Evolutionary conservation across 2,888 invertebrate species (phyloP), one percentile per base, ranked within the genome.

Genomic region (Eucera pruinosa): DNA sequence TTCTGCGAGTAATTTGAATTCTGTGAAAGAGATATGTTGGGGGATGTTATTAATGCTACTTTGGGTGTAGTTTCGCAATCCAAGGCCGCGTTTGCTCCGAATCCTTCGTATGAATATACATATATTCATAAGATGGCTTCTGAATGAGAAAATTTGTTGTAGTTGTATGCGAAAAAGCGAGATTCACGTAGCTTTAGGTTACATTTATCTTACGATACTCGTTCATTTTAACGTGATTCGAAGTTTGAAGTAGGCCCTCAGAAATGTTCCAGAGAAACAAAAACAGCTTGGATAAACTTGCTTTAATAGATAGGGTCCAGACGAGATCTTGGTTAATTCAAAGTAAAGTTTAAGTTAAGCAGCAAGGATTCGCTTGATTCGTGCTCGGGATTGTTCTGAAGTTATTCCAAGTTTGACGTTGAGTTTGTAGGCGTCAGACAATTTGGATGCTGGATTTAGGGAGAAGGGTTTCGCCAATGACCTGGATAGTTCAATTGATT

Each of bases 1-100:
- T 54, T 58, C 48, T 36, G n/a, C 13, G n/a, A 3, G 3, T 9
- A 13, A 33, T 18, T 27, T n/a, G 36, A 41, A 39, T 15, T n/a
- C 15, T 6, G 25, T 0, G 7, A 27, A 47, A 54, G 23, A 23
- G 47, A 41, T 25, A 15, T 3, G 18, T 1, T 11, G 30, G 15
- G 43, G 47, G 13, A 9, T 36, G 41, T 76, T 71, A 45, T 65
- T 60, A 60, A 71, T 47, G 27, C 27, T 23, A 30, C 15, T 2
- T 48, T 25, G 60, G n/a, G 23, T 7, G 18, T 41, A 30, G 27
- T 70, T 45, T 36, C 30, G 11, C 18, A 11, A 9, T 2, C 6
- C 48, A 58, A 62, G 36, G 54, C 27, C 30, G 25, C n/a, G 9
- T n/a, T 33, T n/a, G 13, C 20, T 18, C 54, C n/a, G 23, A 23